Evolutionary conservation across 2,113 vertebrate species (phyloP).

Genomic region (Oncorhynchus kisutch): DNA sequence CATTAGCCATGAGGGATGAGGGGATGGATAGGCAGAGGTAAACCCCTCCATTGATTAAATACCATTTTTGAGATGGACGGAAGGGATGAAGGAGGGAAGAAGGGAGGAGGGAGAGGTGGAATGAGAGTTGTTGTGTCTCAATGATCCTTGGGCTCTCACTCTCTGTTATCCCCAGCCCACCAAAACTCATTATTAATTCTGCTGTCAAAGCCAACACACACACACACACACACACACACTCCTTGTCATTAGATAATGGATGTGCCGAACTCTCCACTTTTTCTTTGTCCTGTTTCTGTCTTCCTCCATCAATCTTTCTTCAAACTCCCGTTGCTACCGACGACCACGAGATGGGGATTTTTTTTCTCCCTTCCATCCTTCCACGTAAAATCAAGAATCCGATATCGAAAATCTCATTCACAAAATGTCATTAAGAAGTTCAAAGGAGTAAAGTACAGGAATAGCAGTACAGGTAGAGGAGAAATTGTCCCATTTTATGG

Average conservation of each 20-base stretch:
- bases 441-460: constrained; percentile 31
- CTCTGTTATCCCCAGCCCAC: constrained; percentile 12
- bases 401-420: constrained; percentile 22
- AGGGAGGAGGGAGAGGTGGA: neutral
- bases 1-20: neutral
- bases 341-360: neutral
- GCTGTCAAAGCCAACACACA: too few relatives aligned
- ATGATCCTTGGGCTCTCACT: constrained; percentile 15
- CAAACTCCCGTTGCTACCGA: neutral
- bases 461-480: constrained; percentile 27
- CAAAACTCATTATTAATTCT: neutral
- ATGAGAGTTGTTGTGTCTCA: neutral
- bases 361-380: too few relatives aligned
- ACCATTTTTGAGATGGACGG: neutral
- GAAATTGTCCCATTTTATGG: neutral
- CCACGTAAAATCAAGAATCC: neutral
- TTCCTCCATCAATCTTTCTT: neutral
- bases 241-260: constrained; percentile 7
- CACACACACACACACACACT: neutral
- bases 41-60: neutral
- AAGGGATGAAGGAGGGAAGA: neutral
- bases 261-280: neutral
- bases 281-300: constrained; percentile 9
- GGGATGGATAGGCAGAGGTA: neutral
- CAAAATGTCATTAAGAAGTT: constrained; percentile 23